These are phyloP conservation scores for Dufourea novaeangliae DNA, from an alignment of 1,140 invertebrate genomes.

Conservation along the genomic window DNA sequence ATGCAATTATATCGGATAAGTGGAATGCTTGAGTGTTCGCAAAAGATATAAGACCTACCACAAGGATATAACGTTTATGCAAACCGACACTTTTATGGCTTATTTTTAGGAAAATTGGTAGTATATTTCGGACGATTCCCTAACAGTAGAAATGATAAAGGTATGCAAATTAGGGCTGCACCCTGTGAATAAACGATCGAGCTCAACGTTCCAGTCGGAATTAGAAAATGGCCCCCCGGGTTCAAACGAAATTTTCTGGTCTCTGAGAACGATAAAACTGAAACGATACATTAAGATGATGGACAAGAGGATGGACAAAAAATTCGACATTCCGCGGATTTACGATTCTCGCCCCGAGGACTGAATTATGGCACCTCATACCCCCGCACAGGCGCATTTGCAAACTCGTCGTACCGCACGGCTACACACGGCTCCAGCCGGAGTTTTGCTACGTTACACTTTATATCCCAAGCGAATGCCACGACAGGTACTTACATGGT, in stretches of 20 bases:
- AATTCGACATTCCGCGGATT: slow-evolving; percentile 50
- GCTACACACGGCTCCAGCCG: background rate
- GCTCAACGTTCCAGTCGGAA: too few relatives aligned
- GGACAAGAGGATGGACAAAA: slow-evolving; percentile 25
- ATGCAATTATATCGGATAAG: too few relatives aligned
- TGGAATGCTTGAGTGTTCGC: too few relatives aligned
- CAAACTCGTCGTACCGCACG: slow-evolving; percentile 49
- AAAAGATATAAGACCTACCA: too few relatives aligned
- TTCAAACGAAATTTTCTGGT: background rate
- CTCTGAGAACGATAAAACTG: background rate
- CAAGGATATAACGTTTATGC: too few relatives aligned
- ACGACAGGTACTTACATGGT: slow-evolving; percentile 45
- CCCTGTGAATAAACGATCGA: too few relatives aligned
- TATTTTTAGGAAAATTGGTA: too few relatives aligned
- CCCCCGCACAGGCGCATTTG: slow-evolving; percentile 42
- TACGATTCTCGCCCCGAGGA: slow-evolving; percentile 42
- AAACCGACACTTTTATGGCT: too few relatives aligned
- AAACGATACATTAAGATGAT: background rate
- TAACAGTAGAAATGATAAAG: too few relatives aligned
- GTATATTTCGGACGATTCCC: too few relatives aligned
- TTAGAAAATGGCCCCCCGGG: background rate
- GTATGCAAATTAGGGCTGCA: too few relatives aligned
- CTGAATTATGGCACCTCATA: slow-evolving; percentile 51
- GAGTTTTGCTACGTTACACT: slow-evolving; percentile 62
- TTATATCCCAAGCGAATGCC: slow-evolving; percentile 44